Base-by-base conservation (phyloP, 2,113 vertebrate species). In the Bombycilla garrulus region DNA sequence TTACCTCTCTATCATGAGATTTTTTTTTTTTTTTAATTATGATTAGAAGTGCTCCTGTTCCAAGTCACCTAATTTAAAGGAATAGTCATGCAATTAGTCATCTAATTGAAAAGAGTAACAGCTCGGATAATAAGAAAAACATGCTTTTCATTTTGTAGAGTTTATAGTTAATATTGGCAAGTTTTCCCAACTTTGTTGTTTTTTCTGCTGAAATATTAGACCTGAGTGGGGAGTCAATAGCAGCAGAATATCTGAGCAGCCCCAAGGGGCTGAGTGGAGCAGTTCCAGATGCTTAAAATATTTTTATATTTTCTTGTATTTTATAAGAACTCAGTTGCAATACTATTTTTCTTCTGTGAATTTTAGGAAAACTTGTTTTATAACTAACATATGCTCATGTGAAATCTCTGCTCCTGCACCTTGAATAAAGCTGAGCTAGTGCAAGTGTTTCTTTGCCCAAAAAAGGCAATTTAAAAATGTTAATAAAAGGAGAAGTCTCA, bases 121-220 rank as follows among this genome's bases (percentile, higher is more conserved):
- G 25, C 62, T 95, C 6, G 36, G 67, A 82, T 90, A 90, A 84
- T 80, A 83, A 91, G 78, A 81, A 84, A 80, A 94, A 60, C 42
- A 57, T 90, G 62, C 15, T 90, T 89, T 72, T 84, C 36, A 2
- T 81, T 40, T 29, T 78, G 25, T 36, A 42, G 6, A 61, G 81
- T 60, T 92, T 69, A 48, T 86, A 67, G 90, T 36, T 92, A 72
- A 53, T 92, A 45, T 64, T 92, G 77, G 69, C 10, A 15, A 91
- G 67, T 88, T 84, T 88, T 76, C 67, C 69, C 71, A 72, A 70
- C 48, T 60, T 44, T 33, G 23, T 81, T 0, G 3, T 54, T 94
- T 92, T 85, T 94, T 79, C 82, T 92, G 25, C 45, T 95, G 90
- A 88, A 96, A 86, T 85, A 79, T 20, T 90, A 97, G 81, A 87